phyloP scores from a whole-genome alignment of 2,797 vertebrate genomes.

The Malacoraja senta region DNA sequence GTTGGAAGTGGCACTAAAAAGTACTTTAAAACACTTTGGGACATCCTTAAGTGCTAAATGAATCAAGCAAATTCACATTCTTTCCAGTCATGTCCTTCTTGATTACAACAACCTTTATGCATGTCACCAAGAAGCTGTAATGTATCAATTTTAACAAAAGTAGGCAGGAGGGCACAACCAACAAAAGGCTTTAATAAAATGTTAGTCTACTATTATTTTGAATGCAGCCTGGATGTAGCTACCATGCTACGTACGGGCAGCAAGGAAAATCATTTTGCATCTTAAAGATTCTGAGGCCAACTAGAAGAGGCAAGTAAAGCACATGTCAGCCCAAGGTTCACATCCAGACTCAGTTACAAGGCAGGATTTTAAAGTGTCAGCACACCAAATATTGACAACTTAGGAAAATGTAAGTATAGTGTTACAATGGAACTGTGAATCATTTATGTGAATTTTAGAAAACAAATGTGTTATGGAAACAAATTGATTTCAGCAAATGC shows the following conservation, averaged over 20 bases:
- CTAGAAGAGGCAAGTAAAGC: background rate
- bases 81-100: background rate
- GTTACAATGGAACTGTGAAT: background rate
- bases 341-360: background rate
- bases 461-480: conserved; percentile 2
- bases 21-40: background rate
- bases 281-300: background rate
- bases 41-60: background rate
- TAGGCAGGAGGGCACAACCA: background rate
- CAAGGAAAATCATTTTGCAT: background rate
- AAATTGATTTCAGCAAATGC: background rate
- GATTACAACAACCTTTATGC: background rate
- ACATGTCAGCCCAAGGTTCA: background rate
- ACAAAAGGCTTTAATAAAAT: background rate
- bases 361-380: background rate
- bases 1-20: background rate
- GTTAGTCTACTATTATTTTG: background rate
- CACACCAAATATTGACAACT: background rate
- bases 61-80: background rate
- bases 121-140: background rate
- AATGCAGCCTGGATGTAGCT: background rate
- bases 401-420: background rate
- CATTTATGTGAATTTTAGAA: background rate
- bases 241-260: background rate
- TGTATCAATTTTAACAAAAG: background rate